Evolutionary conservation across 1,140 invertebrate genomes (phyloP).

Genomic region (Leguminivora glycinivorella): DNA sequence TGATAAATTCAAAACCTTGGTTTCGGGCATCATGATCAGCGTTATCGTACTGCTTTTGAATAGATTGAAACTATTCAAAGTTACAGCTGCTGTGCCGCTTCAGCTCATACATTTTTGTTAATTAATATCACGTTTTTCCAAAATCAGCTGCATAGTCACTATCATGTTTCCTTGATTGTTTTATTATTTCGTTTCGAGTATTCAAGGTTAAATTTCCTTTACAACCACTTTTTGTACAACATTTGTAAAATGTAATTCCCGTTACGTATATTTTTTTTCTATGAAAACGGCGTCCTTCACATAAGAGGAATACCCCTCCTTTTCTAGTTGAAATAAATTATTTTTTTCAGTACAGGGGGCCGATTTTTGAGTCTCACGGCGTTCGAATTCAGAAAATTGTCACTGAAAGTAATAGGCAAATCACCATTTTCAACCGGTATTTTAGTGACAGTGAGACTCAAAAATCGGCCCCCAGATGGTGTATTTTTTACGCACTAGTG

Average conservation of each 20-base stretch:
- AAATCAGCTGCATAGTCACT: slow-evolving; percentile 13
- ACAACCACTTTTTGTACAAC: slow-evolving; percentile 15
- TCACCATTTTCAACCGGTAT: too few species aligned
- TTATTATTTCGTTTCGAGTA: slow-evolving; percentile 20
- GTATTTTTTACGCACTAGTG: too few species aligned
- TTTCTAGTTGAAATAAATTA: slow-evolving; percentile 20
- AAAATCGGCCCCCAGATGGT: too few species aligned
- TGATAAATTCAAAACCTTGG: too few species aligned
- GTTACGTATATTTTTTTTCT: slow-evolving; percentile 11
- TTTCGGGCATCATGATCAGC: too few species aligned
- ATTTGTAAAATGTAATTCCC: slow-evolving; percentile 21
- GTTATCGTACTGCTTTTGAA: too few species aligned
- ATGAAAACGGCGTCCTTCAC: slow-evolving; percentile 19
- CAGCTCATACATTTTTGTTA: not conserved
- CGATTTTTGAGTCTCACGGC: too few species aligned
- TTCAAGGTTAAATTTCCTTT: slow-evolving; percentile 27
- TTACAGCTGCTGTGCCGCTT: not conserved
- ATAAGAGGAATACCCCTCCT: slow-evolving; percentile 14
- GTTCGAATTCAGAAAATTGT: too few species aligned
- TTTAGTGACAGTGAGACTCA: too few species aligned
- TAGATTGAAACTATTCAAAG: too few species aligned
- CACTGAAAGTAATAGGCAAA: too few species aligned
- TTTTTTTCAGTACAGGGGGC: not conserved
- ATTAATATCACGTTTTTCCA: slow-evolving; percentile 12
- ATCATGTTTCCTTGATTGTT: slow-evolving; percentile 1